These are phyloP conservation scores for Drosophila kikkawai DNA, from an alignment of 1,140 invertebrate species.

Conservation along the genomic window DNA sequence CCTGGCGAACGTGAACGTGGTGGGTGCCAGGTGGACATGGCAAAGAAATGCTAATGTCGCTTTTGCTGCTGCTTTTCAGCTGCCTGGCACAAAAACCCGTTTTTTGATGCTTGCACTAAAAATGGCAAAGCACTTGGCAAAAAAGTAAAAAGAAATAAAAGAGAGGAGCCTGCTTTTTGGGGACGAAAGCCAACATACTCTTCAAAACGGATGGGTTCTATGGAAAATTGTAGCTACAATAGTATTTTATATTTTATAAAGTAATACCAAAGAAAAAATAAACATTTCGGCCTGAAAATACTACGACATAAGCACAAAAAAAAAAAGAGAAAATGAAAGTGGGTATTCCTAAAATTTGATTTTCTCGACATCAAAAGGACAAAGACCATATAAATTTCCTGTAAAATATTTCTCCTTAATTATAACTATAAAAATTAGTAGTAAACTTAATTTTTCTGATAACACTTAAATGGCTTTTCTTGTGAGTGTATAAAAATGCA, in stretches of 20 bases:
- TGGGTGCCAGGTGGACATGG: slow-evolving; percentile 46
- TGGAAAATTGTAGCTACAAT: not conserved
- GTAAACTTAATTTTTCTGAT: not conserved
- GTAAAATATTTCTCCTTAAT: not conserved
- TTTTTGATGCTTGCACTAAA: slow-evolving; percentile 54
- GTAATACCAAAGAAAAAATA: too few species aligned
- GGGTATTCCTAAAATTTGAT: not conserved
- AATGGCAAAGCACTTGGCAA: slow-evolving; percentile 46
- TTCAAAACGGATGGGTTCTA: not conserved
- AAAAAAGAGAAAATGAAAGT: not conserved
- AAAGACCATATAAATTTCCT: not conserved
- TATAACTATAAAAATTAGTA: not conserved
- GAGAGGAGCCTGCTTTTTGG: not conserved
- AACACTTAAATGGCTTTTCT: not conserved
- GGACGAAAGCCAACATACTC: slow-evolving; percentile 11
- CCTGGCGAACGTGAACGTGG: slow-evolving; percentile 4
- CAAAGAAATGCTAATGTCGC: slow-evolving; percentile 75
- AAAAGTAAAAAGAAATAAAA: slow-evolving; percentile 28
- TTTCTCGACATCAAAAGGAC: not conserved
- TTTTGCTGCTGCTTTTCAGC: slow-evolving; percentile 29
- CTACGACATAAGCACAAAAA: not conserved
- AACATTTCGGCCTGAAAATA: not conserved
- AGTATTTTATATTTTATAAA: not conserved
- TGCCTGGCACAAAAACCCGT: slow-evolving; percentile 61
- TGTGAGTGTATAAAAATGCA: slow-evolving; percentile 9